Percentiles rank a stretch among this genome's conserved stretches.
Evolutionary conservation across 2,113 vertebrate genomes (phyloP).

Genomic region (Micronycteris hirsuta): DNA sequence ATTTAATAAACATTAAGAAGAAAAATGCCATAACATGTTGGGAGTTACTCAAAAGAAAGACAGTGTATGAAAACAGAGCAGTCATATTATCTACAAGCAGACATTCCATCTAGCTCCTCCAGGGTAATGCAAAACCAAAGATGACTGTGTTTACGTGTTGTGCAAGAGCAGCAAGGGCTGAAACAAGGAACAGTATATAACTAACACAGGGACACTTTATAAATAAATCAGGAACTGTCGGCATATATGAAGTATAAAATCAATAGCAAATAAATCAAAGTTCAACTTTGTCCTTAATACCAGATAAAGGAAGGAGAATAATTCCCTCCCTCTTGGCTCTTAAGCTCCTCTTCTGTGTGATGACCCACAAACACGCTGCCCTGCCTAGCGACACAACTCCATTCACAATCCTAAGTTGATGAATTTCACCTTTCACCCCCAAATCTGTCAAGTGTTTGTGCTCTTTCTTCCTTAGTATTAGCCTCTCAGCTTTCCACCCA

Average conservation of each 20-base stretch:
- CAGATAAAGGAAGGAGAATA: background rate
- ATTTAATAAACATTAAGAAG: slow-evolving; percentile 64
- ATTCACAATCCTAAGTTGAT: background rate
- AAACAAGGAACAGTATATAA: slow-evolving; percentile 8
- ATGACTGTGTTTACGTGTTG: background rate
- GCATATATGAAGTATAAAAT: background rate
- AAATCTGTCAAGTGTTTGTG: background rate
- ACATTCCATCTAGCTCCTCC: slow-evolving; percentile 18
- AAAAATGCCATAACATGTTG: slow-evolving; percentile 56
- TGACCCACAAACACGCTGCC: background rate
- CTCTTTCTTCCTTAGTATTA: background rate
- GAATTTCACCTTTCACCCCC: background rate
- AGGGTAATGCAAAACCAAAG: slow-evolving; percentile 30
- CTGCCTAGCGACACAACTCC: background rate
- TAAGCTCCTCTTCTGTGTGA: background rate
- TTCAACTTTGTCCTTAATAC: background rate
- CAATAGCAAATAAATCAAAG: slow-evolving; percentile 19
- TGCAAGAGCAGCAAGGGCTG: background rate
- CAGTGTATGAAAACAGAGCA: slow-evolving; percentile 39
- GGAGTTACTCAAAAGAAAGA: slow-evolving; percentile 52
- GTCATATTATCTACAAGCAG: slow-evolving; percentile 36
- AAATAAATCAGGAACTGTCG: slow-evolving; percentile 16
- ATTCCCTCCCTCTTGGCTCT: background rate
- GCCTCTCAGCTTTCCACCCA: background rate
- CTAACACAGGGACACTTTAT: background rate